phyloP scores from a whole-genome alignment of 2,113 vertebrate species.

The Hipposideros armiger region DNA sequence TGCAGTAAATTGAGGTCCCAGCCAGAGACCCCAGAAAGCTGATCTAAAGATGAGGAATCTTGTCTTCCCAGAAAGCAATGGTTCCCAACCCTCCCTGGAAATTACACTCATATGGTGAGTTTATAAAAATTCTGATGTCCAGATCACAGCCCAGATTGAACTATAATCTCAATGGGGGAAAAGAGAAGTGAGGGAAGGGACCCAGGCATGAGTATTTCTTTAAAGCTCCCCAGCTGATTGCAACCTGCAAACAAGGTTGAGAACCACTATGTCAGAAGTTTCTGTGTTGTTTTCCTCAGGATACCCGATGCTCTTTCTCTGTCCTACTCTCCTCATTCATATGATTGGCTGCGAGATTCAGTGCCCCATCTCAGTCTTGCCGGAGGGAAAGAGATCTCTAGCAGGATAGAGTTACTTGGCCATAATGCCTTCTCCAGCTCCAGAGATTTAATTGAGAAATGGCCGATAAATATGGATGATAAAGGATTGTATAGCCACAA shows the following conservation, averaged over 20 bases:
- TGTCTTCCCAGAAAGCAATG: neutral
- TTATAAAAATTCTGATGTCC: neutral
- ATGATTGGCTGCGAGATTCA: neutral
- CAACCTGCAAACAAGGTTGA: neutral
- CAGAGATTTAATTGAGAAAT: neutral
- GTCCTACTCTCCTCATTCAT: neutral
- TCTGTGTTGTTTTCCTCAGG: neutral
- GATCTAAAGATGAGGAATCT: neutral
- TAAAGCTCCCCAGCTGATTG: neutral
- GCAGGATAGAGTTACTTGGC: neutral
- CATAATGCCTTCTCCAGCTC: neutral
- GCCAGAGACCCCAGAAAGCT: neutral
- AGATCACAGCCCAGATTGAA: neutral
- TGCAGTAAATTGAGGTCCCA: neutral
- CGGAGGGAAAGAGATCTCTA: neutral
- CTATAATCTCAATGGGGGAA: neutral
- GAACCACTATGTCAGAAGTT: neutral
- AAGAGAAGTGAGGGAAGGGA: neutral
- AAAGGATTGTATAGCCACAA: neutral
- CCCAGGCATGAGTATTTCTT: neutral
- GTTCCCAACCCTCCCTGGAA: neutral
- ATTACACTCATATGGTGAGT: neutral
- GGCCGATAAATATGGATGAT: neutral
- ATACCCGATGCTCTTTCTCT: neutral
- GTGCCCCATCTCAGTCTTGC: neutral